Conservation (phyloP, 2,888 invertebrate species). For the Psococerastis gibbosa region DNA sequence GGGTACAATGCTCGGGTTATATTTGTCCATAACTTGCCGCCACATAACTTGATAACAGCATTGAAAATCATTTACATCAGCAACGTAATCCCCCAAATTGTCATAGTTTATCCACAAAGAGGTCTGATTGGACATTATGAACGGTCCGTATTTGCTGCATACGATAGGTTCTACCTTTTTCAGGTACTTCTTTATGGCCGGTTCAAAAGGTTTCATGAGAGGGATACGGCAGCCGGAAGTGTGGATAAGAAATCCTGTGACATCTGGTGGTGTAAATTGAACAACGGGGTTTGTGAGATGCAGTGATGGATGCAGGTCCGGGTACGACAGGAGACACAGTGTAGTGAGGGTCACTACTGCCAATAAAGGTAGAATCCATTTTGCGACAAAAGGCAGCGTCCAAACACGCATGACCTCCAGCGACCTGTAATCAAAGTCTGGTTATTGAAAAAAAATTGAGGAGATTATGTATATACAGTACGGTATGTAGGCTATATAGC, state of each 20-base stretch:
- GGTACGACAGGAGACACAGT: neutral
- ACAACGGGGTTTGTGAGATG: no score
- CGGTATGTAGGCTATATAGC: no score
- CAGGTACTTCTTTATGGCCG: constrained; percentile 33
- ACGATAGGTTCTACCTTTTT: constrained; percentile 28
- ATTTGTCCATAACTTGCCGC: constrained; percentile 29
- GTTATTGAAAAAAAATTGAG: no score
- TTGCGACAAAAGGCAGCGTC: no score
- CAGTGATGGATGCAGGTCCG: no score
- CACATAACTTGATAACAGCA: constrained; percentile 44
- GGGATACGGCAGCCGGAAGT: constrained; percentile 50
- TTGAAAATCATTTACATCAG: constrained; percentile 27
- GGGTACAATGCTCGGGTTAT: no score
- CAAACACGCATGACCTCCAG: no score
- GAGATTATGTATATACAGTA: no score
- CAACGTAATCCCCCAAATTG: constrained; percentile 32
- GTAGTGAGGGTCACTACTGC: neutral
- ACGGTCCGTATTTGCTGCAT: constrained; percentile 31
- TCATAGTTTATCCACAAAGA: constrained; percentile 34
- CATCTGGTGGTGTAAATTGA: neutral
- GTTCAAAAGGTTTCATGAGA: constrained; percentile 38
- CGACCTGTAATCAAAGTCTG: no score
- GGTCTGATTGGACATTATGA: constrained; percentile 37
- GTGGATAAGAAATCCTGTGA: constrained; percentile 31
- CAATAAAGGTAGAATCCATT: neutral